Evolutionary conservation across 2,888 invertebrate species (phyloP), one percentile per base, ranked within the genome.

Genomic region (Polyommatus icarus): DNA sequence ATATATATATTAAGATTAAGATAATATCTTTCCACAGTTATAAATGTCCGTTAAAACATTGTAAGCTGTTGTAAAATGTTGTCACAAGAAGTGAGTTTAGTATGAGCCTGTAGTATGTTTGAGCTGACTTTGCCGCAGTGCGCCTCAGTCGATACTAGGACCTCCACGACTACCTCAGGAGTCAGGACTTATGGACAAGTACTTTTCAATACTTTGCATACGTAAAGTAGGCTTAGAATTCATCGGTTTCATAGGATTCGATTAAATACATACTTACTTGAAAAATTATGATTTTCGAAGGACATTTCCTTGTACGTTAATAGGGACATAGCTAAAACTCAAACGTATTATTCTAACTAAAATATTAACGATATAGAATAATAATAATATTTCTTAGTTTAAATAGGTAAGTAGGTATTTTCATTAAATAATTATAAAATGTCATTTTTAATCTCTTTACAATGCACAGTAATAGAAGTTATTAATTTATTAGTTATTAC

Each of bases 141-240:
- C 73, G 73, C 73, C 73, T 73, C 73, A 73, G 46, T 73, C 73
- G 73, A 73, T 73, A 73, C 40, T 24, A 73, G 72, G 72, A 20
- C 20, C 40, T 40, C 72, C 36, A 72, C 20, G 18, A 72, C 8
- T 18, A 67, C 29, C 12, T 15, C 40, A 40, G n/a, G n/a, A 36
- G 0, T 36, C 6, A 6, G 40, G 40, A 72, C n/a, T 71, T 71
- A 71, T 3, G 61, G 61, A 61, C 61, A 61, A n/a, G 3, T 24
- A 24, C 5, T 61, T 61, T 61, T 61, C 1, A 61, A 20, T 24
- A 24, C 0, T 24, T 61, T 24, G 24, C 10, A 20, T 54, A 18
- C 57, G 7, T 7, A 57, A 5, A 57, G n/a, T 57, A 57, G n/a
- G 1, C 6, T n/a, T 1, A 20, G n/a, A n/a, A 20, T 18, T 57